A percentile compares a stretch with the other conserved stretches of the same genome.
These are phyloP conservation scores for Enhydra lutris DNA, from an alignment of 2,113 vertebrate genomes.

Conservation along the genomic window DNA sequence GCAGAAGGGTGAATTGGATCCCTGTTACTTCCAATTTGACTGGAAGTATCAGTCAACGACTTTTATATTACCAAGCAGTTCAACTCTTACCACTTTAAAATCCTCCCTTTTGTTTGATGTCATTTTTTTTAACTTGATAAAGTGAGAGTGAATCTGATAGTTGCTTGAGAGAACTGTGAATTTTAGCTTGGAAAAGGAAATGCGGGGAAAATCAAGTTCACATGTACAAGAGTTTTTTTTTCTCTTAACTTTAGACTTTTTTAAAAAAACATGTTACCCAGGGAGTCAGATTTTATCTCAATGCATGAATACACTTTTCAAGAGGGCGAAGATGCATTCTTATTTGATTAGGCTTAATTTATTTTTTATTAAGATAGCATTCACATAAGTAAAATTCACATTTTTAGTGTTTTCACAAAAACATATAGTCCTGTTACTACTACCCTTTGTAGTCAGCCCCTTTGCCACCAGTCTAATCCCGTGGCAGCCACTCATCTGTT, in stretches of 20 bases:
- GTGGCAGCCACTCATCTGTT: not conserved
- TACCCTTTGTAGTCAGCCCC: not conserved
- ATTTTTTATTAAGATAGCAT: not conserved
- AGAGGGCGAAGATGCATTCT: not conserved
- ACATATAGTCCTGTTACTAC: not conserved
- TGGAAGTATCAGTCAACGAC: not conserved
- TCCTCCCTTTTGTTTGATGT: not conserved
- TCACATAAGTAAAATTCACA: not conserved
- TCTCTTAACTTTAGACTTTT: not conserved
- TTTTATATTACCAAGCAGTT: not conserved
- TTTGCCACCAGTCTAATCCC: not conserved
- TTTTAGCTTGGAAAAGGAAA: not conserved
- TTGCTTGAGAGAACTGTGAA: not conserved
- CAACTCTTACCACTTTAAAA: not conserved
- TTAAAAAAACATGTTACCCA: not conserved
- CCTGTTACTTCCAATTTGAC: not conserved
- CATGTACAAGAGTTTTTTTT: not conserved
- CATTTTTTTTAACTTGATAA: conserved; percentile 6
- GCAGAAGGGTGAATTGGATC: not conserved
- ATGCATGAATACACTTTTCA: not conserved
- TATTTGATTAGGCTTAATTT: not conserved
- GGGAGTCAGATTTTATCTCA: not conserved
- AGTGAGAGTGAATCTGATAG: not conserved
- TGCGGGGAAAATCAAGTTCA: not conserved
- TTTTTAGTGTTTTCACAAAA: not conserved